Evolutionary conservation across 2,797 vertebrate species (phyloP).

Genomic region (Pantherophis alleghaniensis): DNA sequence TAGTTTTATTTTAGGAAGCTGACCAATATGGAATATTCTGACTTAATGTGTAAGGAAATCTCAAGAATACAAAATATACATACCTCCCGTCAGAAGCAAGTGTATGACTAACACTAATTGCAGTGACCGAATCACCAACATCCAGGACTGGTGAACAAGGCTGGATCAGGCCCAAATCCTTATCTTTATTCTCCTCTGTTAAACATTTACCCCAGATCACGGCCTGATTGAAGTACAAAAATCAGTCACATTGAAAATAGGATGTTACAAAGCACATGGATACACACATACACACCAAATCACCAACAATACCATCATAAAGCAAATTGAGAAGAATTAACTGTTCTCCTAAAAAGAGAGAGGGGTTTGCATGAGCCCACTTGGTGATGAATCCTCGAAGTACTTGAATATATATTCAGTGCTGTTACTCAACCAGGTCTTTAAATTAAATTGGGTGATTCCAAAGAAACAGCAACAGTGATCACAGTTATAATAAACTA

Average conservation of each 20-base stretch:
- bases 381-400: background rate
- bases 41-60: background rate
- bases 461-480: background rate
- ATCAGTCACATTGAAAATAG: background rate
- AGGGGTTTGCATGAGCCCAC: background rate
- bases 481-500: background rate
- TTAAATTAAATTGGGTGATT: background rate
- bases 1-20: background rate
- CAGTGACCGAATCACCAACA: conserved; percentile 87
- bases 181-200: conserved; percentile 50
- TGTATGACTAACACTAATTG: conserved; percentile 79
- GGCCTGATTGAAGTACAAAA: conserved; percentile 74
- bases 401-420: background rate
- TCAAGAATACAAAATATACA: background rate
- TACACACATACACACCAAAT: background rate
- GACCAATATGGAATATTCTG: background rate
- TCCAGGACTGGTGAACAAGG: conserved; percentile 87
- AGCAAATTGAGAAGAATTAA: background rate
- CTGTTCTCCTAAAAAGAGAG: background rate
- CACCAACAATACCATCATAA: background rate
- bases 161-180: conserved; percentile 58
- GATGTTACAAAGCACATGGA: background rate
- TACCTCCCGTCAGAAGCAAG: conserved; percentile 80
- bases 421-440: no score
- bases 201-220: conserved; percentile 86